Evolutionary conservation across 1,140 invertebrate species (phyloP).

Genomic region (Samia ricini): DNA sequence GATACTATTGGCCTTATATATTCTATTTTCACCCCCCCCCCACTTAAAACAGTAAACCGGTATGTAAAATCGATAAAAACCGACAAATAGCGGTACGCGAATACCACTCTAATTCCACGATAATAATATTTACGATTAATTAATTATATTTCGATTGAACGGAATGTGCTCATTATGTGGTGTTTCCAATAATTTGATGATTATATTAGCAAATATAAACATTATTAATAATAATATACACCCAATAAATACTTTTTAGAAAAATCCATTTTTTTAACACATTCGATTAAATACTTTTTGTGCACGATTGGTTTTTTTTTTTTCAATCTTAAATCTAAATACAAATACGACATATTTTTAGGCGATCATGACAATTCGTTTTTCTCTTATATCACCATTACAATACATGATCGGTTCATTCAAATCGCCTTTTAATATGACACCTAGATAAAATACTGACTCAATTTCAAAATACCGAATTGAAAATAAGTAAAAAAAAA

Average conservation of each 20-base stretch:
- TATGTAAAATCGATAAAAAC: not conserved
- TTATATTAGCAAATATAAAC: slow-evolving; percentile 42
- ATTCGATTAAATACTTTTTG: slow-evolving; percentile 61
- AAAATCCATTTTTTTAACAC: slow-evolving; percentile 29
- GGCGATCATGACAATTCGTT: not conserved
- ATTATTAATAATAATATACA: slow-evolving; percentile 42
- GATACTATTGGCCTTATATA: too few relatives aligned
- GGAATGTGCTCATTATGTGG: slow-evolving; percentile 65
- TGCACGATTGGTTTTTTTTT: too few relatives aligned
- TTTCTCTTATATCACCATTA: slow-evolving; percentile 11
- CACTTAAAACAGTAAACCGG: too few relatives aligned
- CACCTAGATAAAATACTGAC: not conserved
- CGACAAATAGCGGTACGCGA: slow-evolving; percentile 28
- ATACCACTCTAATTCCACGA: slow-evolving; percentile 35
- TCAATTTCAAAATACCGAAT: slow-evolving; percentile 2
- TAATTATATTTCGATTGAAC: slow-evolving; percentile 48
- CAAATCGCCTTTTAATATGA: not conserved
- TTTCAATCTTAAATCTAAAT: slow-evolving; percentile 49
- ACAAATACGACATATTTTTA: slow-evolving; percentile 51
- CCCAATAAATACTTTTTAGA: slow-evolving; percentile 50
- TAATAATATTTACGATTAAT: slow-evolving; percentile 45
- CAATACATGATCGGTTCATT: slow-evolving; percentile 28
- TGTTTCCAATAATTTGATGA: slow-evolving; percentile 45
- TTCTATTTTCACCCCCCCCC: too few relatives aligned
- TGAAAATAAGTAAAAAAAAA: not conserved